Conservation (phyloP, 2,797 vertebrate genomes). For the Liasis olivaceus region DNA sequence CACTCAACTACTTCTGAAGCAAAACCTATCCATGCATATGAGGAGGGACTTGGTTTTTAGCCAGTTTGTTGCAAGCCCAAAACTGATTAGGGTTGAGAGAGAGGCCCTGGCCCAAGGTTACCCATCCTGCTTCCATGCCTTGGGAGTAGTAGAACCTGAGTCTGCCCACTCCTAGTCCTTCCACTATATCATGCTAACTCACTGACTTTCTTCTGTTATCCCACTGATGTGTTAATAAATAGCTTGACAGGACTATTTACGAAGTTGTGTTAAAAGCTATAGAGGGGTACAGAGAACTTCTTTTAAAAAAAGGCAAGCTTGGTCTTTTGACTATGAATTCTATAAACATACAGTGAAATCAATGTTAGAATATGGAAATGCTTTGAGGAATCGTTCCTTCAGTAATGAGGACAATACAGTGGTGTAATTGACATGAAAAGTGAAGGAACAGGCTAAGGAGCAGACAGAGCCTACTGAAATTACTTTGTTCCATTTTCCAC, state of each 20-base stretch:
- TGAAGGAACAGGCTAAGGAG: not conserved
- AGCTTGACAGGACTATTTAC: not conserved
- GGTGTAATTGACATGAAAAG: fast-evolving
- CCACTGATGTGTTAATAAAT: not conserved
- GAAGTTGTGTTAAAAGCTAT: not conserved
- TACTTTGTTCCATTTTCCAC: too few species aligned
- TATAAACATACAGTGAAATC: not conserved
- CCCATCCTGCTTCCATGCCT: not conserved
- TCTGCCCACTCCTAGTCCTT: too few species aligned
- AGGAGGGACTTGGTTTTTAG: too few species aligned
- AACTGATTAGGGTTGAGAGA: too few species aligned
- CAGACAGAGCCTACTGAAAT: too few species aligned
- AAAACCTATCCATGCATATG: too few species aligned
- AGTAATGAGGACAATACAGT: not conserved
- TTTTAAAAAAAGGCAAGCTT: not conserved
- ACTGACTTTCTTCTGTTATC: not conserved
- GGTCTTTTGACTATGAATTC: not conserved
- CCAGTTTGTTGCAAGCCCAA: too few species aligned
- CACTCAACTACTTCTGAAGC: too few species aligned
- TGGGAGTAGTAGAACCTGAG: too few species aligned
- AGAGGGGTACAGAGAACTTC: not conserved
- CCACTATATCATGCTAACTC: too few species aligned
- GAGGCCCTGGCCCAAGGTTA: not conserved
- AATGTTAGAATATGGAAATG: not conserved
- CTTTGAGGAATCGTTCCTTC: not conserved